Evolutionary conservation across 2,113 vertebrate species (phyloP).

Genomic region (Tyrannus savana): DNA sequence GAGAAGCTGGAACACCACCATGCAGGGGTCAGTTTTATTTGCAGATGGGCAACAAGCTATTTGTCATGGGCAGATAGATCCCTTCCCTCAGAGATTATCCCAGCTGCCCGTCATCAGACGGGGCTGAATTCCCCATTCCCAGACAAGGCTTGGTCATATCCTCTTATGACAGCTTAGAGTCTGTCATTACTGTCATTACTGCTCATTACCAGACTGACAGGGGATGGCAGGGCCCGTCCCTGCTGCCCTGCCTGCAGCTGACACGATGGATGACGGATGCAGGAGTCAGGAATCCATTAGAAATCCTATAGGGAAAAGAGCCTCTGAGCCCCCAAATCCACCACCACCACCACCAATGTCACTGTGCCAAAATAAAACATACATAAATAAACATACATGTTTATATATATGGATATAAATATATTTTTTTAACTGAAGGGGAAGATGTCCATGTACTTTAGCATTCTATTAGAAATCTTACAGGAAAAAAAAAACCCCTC

Average conservation of each 20-base stretch:
- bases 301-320: neutral
- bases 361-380: neutral
- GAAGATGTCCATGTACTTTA: neutral
- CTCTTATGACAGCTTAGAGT: conserved; percentile 11
- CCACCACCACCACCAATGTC: neutral
- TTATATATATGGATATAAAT: neutral
- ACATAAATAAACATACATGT: too few species aligned
- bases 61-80: neutral
- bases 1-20: fast-evolving
- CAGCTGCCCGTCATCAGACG: neutral
- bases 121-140: neutral
- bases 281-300: neutral
- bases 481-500: neutral
- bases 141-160: neutral
- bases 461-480: neutral
- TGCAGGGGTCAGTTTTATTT: neutral
- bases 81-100: neutral
- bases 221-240: neutral
- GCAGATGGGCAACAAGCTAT: neutral
- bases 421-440: neutral
- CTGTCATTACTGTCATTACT: conserved; percentile 44
- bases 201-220: neutral
- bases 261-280: neutral
- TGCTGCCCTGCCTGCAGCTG: neutral
- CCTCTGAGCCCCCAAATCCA: neutral